These are phyloP conservation scores for Sarcophaga rosellei DNA, from an alignment of 2,888 invertebrate species.

Conservation along the genomic window DNA sequence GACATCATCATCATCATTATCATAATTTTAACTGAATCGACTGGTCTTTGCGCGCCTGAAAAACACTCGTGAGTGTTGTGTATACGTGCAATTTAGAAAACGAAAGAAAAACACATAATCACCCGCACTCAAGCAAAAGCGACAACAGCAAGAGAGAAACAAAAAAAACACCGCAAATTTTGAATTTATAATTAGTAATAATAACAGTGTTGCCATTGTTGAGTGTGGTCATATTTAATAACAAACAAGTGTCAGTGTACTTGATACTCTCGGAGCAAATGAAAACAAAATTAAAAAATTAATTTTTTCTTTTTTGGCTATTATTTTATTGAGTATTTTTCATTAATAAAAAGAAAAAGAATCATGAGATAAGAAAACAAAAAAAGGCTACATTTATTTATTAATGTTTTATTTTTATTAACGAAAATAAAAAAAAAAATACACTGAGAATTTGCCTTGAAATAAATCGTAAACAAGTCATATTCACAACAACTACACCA, in stretches of 20 bases:
- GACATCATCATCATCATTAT: conserved; percentile 49
- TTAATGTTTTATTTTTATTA: conserved; percentile 23
- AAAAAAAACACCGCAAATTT: conserved; percentile 23
- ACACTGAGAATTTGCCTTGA: conserved; percentile 49
- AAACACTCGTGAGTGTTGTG: not conserved
- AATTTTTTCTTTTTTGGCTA: not conserved
- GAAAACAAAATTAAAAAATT: conserved; percentile 23
- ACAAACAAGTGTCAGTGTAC: conserved; percentile 50
- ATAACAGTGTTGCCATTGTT: not conserved
- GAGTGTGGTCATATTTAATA: conserved; percentile 5
- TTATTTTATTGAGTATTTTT: not conserved
- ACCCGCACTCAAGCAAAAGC: conserved; percentile 31
- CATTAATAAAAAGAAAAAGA: conserved; percentile 9
- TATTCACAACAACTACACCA: conserved; percentile 31
- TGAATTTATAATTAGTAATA: not conserved
- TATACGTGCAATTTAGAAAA: not conserved
- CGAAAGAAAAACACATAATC: conserved; percentile 2
- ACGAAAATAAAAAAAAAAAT: conserved; percentile 16
- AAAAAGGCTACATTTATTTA: not conserved
- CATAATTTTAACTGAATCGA: conserved; percentile 49
- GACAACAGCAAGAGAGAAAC: conserved; percentile 1
- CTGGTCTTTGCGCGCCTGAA: conserved; percentile 27
- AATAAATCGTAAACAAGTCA: conserved; percentile 13
- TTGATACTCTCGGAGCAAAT: conserved; percentile 8
- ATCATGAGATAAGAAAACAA: conserved; percentile 2